Conservation (phyloP, 1,140 invertebrate genomes). For the Trichonephila clavata region DNA sequence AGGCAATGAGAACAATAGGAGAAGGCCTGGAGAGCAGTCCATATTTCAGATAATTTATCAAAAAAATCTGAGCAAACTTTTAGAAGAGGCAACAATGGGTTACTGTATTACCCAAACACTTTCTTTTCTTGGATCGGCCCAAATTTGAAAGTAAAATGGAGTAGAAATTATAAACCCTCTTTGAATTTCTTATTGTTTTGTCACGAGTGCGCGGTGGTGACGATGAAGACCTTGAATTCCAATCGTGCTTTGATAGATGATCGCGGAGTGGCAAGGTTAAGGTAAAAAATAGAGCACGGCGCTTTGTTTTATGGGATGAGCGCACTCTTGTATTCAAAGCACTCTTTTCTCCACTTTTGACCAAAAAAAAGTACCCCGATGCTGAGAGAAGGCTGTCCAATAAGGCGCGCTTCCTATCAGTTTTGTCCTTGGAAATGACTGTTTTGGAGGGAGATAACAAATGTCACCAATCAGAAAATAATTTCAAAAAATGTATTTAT, state of each 20-base stretch:
- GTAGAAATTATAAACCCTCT: background rate
- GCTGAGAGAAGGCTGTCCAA: background rate
- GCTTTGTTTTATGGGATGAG: background rate
- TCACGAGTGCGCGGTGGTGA: too few relatives aligned
- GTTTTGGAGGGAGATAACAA: background rate
- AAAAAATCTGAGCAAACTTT: too few relatives aligned
- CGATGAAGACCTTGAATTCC: background rate
- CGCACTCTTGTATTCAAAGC: background rate
- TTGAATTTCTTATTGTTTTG: background rate
- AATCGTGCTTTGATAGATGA: background rate
- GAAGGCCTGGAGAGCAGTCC: too few relatives aligned
- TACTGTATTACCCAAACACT: too few relatives aligned
- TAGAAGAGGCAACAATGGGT: too few relatives aligned
- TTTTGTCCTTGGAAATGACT: background rate
- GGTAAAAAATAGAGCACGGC: slow-evolving; percentile 21
- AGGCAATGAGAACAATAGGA: too few relatives aligned
- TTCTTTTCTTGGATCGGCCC: too few relatives aligned
- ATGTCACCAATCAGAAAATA: too few relatives aligned
- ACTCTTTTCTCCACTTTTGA: background rate
- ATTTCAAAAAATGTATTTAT: too few relatives aligned
- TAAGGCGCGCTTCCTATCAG: background rate
- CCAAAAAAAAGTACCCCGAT: background rate
- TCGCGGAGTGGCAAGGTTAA: slow-evolving; percentile 2
- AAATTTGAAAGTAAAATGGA: background rate
- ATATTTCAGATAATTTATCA: too few relatives aligned